These are phyloP conservation scores for Geodia barretti DNA, from an alignment of 37 sponge, comb jelly and placozoan genomes.

Conservation along the genomic window DNA sequence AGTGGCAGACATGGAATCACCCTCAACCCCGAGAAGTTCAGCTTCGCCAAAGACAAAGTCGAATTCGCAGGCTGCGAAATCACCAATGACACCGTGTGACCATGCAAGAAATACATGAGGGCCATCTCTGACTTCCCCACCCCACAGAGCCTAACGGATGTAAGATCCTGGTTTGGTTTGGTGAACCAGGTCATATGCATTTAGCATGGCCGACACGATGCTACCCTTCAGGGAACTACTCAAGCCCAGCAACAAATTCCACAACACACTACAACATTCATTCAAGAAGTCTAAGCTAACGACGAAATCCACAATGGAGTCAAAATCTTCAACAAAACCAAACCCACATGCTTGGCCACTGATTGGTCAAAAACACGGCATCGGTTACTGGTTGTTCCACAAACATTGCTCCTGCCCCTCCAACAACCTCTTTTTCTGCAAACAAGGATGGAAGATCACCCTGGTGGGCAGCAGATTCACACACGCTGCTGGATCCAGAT, in stretches of 20 bases:
- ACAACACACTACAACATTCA: conserved; percentile 18
- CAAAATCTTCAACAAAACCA: conserved; percentile 28
- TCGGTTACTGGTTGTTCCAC: conserved; percentile 48
- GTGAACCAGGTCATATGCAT: conserved; percentile 26
- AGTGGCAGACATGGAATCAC: conserved; percentile 28
- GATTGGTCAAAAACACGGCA: conserved; percentile 40
- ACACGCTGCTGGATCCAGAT: conserved; percentile 46
- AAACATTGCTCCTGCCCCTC: conserved; percentile 50
- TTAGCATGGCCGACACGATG: conserved; percentile 25
- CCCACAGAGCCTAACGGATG: conserved; percentile 18
- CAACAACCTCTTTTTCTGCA: conserved; percentile 39
- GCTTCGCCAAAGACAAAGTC: conserved; percentile 16
- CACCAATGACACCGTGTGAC: conserved; percentile 26
- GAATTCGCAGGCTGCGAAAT: conserved; percentile 45
- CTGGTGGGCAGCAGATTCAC: conserved; percentile 57
- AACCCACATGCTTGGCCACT: conserved; percentile 38
- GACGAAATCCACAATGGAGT: conserved; percentile 46
- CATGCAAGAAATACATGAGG: conserved; percentile 35
- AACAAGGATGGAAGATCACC: conserved; percentile 48
- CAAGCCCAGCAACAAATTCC: conserved; percentile 21
- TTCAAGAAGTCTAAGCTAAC: conserved; percentile 43
- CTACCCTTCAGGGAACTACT: conserved; percentile 24
- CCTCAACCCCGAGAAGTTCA: conserved; percentile 23
- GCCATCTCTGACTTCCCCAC: conserved; percentile 24
- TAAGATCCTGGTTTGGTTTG: conserved; percentile 34